These are phyloP conservation scores for Pachyuromys duprasi DNA, from an alignment of 2,797 vertebrate species.

Conservation along the genomic window DNA sequence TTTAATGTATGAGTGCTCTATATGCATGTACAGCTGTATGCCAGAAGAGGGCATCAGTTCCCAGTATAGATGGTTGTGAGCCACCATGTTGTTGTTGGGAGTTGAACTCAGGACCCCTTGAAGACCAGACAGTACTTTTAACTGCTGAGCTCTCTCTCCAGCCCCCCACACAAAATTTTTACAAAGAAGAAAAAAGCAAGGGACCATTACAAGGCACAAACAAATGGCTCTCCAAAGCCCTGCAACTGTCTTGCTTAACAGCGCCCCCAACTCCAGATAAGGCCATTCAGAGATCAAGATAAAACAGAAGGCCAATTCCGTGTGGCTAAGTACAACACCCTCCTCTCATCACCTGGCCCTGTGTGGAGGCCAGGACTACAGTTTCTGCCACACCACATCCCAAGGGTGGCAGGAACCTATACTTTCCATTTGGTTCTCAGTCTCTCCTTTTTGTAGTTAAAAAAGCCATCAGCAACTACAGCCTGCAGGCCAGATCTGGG, in stretches of 20 bases:
- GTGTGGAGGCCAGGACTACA: neutral
- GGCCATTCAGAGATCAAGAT: neutral
- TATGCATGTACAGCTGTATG: no score
- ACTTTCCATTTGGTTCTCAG: slow-evolving; percentile 17
- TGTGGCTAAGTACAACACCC: neutral
- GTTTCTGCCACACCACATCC: neutral
- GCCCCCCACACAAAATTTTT: neutral
- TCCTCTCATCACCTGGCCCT: neutral
- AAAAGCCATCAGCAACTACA: neutral
- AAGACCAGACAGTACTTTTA: no score
- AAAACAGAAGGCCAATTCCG: neutral
- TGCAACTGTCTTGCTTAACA: neutral
- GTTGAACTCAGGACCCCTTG: no score
- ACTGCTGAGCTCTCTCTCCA: no score
- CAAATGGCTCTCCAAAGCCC: neutral
- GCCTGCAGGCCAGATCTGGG: neutral
- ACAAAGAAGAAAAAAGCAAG: neutral
- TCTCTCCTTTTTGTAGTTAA: slow-evolving; percentile 20
- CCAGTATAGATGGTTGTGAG: no score
- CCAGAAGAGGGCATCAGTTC: no score
- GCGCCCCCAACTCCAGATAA: neutral
- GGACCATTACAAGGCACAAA: neutral
- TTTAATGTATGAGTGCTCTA: no score
- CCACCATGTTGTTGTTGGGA: no score
- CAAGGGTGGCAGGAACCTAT: neutral